A percentile compares a stretch with the other conserved stretches of the same genome.
phyloP scores from a whole-genome alignment of 2,888 invertebrate species.

The Baccha elongata region DNA sequence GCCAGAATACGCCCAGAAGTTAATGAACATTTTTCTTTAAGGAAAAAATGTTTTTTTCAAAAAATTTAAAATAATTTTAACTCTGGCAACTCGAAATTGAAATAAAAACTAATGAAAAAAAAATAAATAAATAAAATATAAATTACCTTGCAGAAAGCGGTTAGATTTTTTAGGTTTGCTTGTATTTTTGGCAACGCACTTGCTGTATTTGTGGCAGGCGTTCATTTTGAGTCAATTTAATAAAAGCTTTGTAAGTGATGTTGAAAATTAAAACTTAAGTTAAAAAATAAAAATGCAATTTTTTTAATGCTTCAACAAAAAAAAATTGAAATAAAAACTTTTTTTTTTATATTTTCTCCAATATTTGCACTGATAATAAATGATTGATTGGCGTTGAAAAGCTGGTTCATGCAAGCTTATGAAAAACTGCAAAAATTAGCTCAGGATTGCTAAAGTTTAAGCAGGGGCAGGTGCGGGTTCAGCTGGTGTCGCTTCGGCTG shows the following conservation, averaged over 20 bases:
- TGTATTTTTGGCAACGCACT: conserved; percentile 62
- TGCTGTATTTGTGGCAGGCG: conserved; percentile 61
- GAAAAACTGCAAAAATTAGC: conserved; percentile 25
- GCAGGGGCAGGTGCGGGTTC: conserved; percentile 67
- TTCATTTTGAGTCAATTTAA: conserved; percentile 40
- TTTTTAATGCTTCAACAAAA: conserved; percentile 57
- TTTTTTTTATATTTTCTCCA: conserved; percentile 58
- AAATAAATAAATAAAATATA: conserved; percentile 47
- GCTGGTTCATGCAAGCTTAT: conserved; percentile 58
- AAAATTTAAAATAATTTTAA: background rate
- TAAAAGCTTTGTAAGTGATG: too few species aligned
- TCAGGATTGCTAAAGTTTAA: conserved; percentile 53
- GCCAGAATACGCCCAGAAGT: conserved; percentile 29
- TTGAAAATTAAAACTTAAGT: conserved; percentile 32
- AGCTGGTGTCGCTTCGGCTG: conserved; percentile 77
- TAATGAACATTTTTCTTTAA: background rate
- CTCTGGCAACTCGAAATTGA: conserved; percentile 50
- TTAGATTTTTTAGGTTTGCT: conserved; percentile 54
- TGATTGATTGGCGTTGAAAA: conserved; percentile 46
- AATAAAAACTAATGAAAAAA: conserved; percentile 42
- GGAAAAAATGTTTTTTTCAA: background rate
- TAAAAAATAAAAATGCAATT: conserved; percentile 34
- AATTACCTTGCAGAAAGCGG: conserved; percentile 75
- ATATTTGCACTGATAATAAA: conserved; percentile 51
- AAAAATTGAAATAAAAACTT: conserved; percentile 71